These are phyloP conservation scores for Apis cerana DNA, from an alignment of 1,140 invertebrate species.

Conservation along the genomic window DNA sequence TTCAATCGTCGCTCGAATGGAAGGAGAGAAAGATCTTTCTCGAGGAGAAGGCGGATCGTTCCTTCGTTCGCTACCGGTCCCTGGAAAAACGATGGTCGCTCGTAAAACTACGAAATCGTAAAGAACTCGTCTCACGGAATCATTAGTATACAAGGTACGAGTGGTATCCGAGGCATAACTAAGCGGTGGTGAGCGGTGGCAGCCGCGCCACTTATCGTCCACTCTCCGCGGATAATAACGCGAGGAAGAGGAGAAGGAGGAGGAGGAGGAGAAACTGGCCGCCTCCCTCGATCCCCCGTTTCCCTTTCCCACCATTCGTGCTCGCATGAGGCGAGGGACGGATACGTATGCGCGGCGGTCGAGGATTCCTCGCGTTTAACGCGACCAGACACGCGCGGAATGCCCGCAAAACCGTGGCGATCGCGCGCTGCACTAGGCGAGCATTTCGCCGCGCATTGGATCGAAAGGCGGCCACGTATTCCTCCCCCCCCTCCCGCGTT, in stretches of 20 bases:
- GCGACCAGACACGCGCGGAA: conserved; percentile 63
- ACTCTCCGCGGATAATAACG: conserved; percentile 66
- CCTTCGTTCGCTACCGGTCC: conserved; percentile 4
- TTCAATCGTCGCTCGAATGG: conserved; percentile 22
- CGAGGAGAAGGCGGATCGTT: neutral
- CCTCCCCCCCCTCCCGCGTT: neutral
- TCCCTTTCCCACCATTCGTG: neutral
- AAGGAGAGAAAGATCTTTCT: neutral
- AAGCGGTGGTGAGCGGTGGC: conserved; percentile 48
- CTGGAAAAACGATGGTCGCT: neutral
- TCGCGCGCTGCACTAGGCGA: conserved; percentile 18
- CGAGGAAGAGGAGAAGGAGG: conserved; percentile 43
- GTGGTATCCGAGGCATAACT: conserved; percentile 49
- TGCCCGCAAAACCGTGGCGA: conserved; percentile 54
- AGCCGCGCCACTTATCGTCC: conserved; percentile 55
- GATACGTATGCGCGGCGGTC: neutral
- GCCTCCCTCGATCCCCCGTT: conserved; percentile 28
- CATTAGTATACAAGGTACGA: conserved; percentile 58
- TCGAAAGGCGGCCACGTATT: conserved; percentile 6
- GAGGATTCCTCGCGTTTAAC: conserved; percentile 56
- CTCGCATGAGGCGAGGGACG: neutral
- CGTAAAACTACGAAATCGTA: conserved; percentile 32
- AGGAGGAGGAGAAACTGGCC: conserved; percentile 58
- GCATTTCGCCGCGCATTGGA: conserved; percentile 18
- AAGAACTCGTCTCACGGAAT: conserved; percentile 51